Evolutionary conservation across 2,113 vertebrate species (phyloP), one percentile per base, ranked within the genome.

Genomic region (Leiothrix lutea): DNA sequence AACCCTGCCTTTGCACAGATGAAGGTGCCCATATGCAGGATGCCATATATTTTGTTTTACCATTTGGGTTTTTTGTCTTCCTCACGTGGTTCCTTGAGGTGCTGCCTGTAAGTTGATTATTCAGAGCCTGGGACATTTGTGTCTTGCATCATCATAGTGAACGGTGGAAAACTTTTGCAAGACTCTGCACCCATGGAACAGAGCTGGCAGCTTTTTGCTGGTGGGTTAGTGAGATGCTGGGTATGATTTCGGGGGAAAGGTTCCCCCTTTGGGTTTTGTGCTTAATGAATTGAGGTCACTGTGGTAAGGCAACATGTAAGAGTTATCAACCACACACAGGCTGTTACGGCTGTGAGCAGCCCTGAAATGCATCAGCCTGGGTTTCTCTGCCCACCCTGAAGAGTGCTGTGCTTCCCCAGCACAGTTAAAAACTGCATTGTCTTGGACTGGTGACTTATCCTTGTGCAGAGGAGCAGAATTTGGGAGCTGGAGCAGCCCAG

Each of bases 341-440:
- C n/a, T 38, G 14, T 8, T 54, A 16, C 0, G 0, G 18, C 0
- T 12, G 12, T 10, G 14, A 51, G 57, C 33, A 61, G 31, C 47
- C 45, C 36, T 54, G 51, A 42, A 73, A 23, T 23, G 3, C 9
- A 0, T n/a, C 10, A 0, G 12, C 44, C 73, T 80, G 42, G 44
- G 6, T 51, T 71, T 84, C 4, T 0, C 3, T 48, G 56, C 8
- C 40, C 35, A 8, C 22, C 22, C n/a, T 54, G 29, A 35, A 33
- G 10, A 3, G 8, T 12, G 5, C 19, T 54, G 29, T 50, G 21
- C 44, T 75, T 62, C 22, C 29, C 12, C 26, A 11, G 12, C 12
- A 24, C 16, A 1, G 14, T 80, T 33, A 9, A 58, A 69, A 82
- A n/a, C 1, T 0, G 0, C 10, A 0, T 60, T 67, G 1, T 48